phyloP scores from a whole-genome alignment of 2,113 vertebrate species.

The Bucco capensis region DNA sequence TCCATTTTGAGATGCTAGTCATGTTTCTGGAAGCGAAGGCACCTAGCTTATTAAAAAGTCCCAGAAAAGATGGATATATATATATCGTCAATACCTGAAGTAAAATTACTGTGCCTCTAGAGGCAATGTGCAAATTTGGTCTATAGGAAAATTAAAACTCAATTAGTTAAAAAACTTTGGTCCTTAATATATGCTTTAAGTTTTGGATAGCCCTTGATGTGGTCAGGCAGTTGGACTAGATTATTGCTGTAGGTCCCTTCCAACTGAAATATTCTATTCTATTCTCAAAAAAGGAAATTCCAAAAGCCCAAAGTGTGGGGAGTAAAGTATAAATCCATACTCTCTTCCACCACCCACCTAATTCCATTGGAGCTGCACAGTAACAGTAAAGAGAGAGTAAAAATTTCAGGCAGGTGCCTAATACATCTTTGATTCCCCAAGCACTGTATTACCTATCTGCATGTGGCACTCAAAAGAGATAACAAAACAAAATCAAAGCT shows the following conservation, averaged over 20 bases:
- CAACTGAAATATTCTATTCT: not conserved
- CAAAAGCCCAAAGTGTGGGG: not conserved
- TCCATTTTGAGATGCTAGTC: not conserved
- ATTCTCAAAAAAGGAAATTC: not conserved
- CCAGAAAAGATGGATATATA: not conserved
- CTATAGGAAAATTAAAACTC: not conserved
- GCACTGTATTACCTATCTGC: not conserved
- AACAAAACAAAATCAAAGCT: not conserved
- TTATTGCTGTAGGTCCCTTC: not conserved
- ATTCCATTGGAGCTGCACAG: not conserved
- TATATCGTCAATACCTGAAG: not conserved
- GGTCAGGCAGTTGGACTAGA: not conserved
- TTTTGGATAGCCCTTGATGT: not conserved
- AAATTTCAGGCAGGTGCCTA: not conserved
- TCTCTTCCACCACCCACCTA: not conserved
- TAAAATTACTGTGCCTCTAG: not conserved
- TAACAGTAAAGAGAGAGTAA: not conserved
- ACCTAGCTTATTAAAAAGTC: not conserved
- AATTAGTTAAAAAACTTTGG: not conserved
- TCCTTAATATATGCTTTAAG: not conserved
- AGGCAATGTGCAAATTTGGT: not conserved
- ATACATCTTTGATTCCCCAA: not conserved
- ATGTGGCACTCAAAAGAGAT: not conserved
- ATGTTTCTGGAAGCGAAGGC: not conserved
- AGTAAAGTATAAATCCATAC: not conserved